Evolutionary conservation across 2,113 vertebrate species (phyloP), one percentile per base, ranked within the genome.

Genomic region (Elephas maximus): DNA sequence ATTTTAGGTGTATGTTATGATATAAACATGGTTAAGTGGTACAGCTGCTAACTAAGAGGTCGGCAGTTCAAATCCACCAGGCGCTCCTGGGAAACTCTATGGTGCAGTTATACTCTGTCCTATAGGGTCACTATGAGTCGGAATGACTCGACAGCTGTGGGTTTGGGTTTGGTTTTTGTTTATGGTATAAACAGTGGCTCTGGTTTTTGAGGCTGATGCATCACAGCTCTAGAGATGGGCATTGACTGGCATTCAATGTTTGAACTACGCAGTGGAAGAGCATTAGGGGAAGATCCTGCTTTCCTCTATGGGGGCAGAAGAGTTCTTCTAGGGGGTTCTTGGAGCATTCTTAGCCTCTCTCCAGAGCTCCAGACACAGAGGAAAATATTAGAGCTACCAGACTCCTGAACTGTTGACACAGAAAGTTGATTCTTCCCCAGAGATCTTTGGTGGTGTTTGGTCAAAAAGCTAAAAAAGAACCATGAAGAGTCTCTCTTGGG

Each of bases 391-490:
- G 44, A 87, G 8, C 53, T 44, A 45, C 9, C 44, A 88, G 20
- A 71, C 14, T 15, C 48, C n/a, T 88, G 14, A 23, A 28, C 24
- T 74, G n/a, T 37, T 71, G 45, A 96, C 57, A 71, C 30, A 67
- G 37, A 10, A 6, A 88, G 85, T 1, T 7, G 7, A 44, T 84
- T 88, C 44, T 37, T 8, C 14, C n/a, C 15, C 45, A 84, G 83
- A 92, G 67, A 79, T 33, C 10, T 2, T 48, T 83, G 20, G 17
- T 21, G n/a, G 4, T 81, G 26, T 82, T 84, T 88, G 33, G 57
- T 74, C 74, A 41, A 76, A 83, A 82, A 77, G 11, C n/a, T 90
- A 67, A 76, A 96, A 77, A 4, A 87, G 12, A 88, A 81, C 33
- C 24, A 92, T 67, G 33, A 45, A 85, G 2, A 80, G 8, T 94